Conservation (phyloP, 2,113 vertebrate genomes). For the Sturnira hondurensis region DNA sequence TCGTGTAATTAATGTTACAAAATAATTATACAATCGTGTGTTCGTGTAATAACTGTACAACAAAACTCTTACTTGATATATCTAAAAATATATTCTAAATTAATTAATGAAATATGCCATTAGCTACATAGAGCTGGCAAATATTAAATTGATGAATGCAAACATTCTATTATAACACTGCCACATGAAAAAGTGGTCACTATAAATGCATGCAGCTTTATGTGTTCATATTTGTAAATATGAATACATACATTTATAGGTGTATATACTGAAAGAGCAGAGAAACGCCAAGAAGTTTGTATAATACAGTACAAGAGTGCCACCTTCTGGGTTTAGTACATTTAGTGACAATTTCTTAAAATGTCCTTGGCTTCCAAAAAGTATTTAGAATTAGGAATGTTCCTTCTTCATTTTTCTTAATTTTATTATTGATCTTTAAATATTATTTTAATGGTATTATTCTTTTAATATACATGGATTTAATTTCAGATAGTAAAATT, state of each 20-base stretch:
- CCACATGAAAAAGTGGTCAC: neutral
- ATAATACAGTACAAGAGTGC: constrained; percentile 71
- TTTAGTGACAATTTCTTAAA: neutral
- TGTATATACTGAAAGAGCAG: neutral
- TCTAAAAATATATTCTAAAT: neutral
- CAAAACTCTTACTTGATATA: neutral
- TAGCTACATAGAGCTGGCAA: neutral
- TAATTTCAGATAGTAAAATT: neutral
- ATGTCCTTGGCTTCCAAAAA: constrained; percentile 25
- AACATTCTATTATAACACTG: neutral
- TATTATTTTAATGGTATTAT: constrained; percentile 38
- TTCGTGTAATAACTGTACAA: neutral
- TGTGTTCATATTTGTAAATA: neutral
- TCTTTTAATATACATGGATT: constrained; percentile 14
- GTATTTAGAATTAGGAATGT: constrained; percentile 54
- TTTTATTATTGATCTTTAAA: constrained; percentile 53
- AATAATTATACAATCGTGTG: neutral
- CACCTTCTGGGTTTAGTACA: constrained; percentile 79
- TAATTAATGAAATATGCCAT: constrained; percentile 7
- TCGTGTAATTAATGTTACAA: neutral
- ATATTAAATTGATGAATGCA: neutral
- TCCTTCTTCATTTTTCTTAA: constrained; percentile 51
- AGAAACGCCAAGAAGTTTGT: neutral
- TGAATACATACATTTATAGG: neutral
- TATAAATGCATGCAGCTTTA: neutral